phyloP scores from a whole-genome alignment of 2,113 vertebrate species.

The Calidris pygmaea region DNA sequence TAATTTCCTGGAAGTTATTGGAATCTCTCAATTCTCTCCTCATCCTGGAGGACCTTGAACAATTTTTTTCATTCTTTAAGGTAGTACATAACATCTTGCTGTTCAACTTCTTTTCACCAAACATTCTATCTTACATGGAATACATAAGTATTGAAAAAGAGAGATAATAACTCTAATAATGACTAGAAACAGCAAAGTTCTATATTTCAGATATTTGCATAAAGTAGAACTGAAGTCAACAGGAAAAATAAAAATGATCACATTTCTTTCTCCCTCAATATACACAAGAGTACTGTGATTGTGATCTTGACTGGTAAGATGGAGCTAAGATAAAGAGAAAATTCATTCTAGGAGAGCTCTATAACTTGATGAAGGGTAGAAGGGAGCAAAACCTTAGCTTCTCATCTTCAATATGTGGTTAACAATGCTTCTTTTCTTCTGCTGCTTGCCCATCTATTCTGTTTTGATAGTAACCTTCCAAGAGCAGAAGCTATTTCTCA shows the following conservation, averaged over 20 bases:
- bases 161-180: not conserved
- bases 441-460: not conserved
- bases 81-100: not conserved
- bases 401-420: not conserved
- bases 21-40: not conserved
- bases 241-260: not conserved
- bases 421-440: not conserved
- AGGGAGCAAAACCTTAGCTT: not conserved
- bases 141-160: not conserved
- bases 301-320: not conserved
- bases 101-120: not conserved
- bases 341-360: not conserved
- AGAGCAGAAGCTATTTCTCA: not conserved
- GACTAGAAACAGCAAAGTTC: not conserved
- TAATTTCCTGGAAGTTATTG: not conserved
- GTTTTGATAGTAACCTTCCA: not conserved
- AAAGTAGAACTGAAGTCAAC: not conserved
- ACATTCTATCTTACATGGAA: not conserved
- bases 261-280: not conserved
- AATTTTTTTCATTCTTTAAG: not conserved
- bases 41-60: not conserved
- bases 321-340: not conserved
- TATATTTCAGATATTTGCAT: not conserved
- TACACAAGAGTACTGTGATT: not conserved
- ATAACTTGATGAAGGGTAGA: not conserved